Evolutionary conservation across 64 coral and sea anemone genomes (phyloP), one percentile per base, ranked within the genome.

Genomic region (Platygyra sinensis): DNA sequence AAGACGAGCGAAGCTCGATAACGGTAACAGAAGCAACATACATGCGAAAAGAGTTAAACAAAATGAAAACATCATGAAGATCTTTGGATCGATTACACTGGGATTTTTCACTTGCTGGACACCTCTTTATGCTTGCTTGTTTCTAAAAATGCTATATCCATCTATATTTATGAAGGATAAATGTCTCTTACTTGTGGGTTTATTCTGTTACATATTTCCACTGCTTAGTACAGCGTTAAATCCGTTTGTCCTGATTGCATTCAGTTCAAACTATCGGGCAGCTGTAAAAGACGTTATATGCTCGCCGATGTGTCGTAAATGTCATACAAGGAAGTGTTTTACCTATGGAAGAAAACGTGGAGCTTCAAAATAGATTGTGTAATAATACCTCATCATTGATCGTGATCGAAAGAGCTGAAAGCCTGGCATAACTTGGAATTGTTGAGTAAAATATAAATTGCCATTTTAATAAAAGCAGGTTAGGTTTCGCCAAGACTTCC

Each of bases 171-270:
- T 24, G 13, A 38, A 80, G 9, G 78, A 80, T 30, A 62, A 22
- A 82, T 82, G 55, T 82, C 79, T 82, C 62, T 63, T 62, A 20
- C 30, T 82, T 60, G 30, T 62, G 27, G 79, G 79, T 82, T 20
- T 33, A 10, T 31, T 81, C 2, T 81, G 63, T 54, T 79, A 79
- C 55, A 12, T 28, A 55, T 79, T 79, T 10, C 76, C 76, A 16
- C 28, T 79, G 46, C 46, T 79, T 28, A 79, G 76, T 79, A 79
- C 76, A 59, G 76, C 51, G 10, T 14, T 46, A 52, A 79, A 79
- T n/a, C 51, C 76, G 25, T 57, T 79, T 28, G 55, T 79, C 49
- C 22, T 79, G 24, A 79, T 79, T 5, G 10, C 38, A 28, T 54
- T 79, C n/a, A 79, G 76, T 57, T 55, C 76, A 55, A 79, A 30